Base-by-base conservation (phyloP, 2,113 vertebrate species). In the Rostratula benghalensis region DNA sequence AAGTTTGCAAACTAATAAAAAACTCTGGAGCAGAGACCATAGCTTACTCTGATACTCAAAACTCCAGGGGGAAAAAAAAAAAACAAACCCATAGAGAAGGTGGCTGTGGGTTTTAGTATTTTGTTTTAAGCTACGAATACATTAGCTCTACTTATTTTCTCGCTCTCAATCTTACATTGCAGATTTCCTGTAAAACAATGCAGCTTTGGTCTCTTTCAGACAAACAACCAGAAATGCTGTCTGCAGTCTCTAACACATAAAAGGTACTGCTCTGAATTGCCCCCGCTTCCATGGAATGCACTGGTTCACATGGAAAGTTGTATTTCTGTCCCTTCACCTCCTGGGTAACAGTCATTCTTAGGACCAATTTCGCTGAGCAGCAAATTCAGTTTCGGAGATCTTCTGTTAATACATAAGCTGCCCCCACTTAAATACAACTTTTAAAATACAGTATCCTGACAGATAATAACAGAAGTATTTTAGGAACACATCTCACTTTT, bases 161-260 rank as follows among this genome's bases (percentile, higher is more conserved):
- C 17, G n/a, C 31, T 83, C 64, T 83, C 46, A 48, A 4, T 43
- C 11, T 68, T 53, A 65, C 5, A 79, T 23, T 9, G 79, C 31
- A 69, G 18, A 57, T 45, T 61, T 84, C 53, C 27, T 35, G 13
- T 84, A 64, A 59, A 78, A 68, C 12, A 75, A 8, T 11, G 11
- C 50, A 71, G 13, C 25, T 95, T 84, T 51, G 51, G 23, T 41
- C 8, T 89, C 64, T 87, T 83, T 89, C 37, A 67, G 51, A 89
- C 25, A 85, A 89, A 64, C 25, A 77, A 75, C 3, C 12, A 31
- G 23, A 94, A 89, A 28, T 11, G 30, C 20, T 74, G 21, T 24
- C 79, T 67, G 28, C 41, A 83, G 21, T 63, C 28, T 81, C 30
- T 64, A 79, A 60, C 45, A 63, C 14, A 12, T 18, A 41, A 59